A percentile compares a stretch with the other conserved stretches of the same genome.
These are phyloP conservation scores for Acrobasis consociella DNA, from an alignment of 2,888 invertebrate species.

Conservation along the genomic window DNA sequence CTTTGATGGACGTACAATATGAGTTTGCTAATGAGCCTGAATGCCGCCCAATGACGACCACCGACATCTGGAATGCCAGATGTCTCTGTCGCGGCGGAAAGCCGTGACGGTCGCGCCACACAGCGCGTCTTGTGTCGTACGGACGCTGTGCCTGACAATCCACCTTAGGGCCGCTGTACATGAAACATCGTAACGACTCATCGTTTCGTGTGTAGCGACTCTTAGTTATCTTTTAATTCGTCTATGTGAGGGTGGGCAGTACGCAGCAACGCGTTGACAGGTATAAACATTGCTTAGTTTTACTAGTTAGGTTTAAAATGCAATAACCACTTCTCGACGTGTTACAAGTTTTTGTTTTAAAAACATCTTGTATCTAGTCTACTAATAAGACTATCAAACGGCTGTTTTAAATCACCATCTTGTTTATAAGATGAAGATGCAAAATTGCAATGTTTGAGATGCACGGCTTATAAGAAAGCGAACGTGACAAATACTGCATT, in stretches of 20 bases:
- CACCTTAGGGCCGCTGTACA: not conserved
- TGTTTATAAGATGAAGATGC: too few relatives aligned
- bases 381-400: too few relatives aligned
- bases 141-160: not conserved
- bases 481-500: too few relatives aligned
- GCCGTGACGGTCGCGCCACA: not conserved
- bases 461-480: not conserved
- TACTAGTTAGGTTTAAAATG: not conserved
- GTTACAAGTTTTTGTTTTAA: not conserved
- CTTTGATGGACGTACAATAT: too few relatives aligned
- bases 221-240: slow-evolving; percentile 12
- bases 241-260: slow-evolving; percentile 16
- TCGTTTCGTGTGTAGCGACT: not conserved
- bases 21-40: not conserved
- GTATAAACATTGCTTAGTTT: not conserved
- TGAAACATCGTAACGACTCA: not conserved
- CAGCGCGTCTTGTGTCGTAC: not conserved
- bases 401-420: too few relatives aligned
- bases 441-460: not conserved
- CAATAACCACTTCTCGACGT: not conserved
- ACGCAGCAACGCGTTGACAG: slow-evolving; percentile 10
- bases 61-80: not conserved
- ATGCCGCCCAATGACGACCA: not conserved
- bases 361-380: too few relatives aligned
- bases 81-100: not conserved